phyloP scores from a whole-genome alignment of 2,888 invertebrate genomes.

The Thyatira batis region DNA sequence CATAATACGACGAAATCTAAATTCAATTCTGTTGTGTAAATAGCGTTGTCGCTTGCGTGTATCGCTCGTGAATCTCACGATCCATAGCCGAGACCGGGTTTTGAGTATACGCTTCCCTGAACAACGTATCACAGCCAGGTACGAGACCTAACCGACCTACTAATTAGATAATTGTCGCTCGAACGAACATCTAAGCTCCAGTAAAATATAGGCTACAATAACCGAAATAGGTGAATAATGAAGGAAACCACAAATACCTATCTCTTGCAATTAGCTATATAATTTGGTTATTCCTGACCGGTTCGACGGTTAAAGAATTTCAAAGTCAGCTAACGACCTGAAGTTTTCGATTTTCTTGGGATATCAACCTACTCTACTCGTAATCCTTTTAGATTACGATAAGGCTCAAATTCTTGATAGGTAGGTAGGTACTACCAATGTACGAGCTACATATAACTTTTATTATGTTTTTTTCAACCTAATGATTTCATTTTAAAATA shows the following conservation, averaged over 20 bases:
- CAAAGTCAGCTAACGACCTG: neutral
- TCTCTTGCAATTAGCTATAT: slow-evolving; percentile 1
- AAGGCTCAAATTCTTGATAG: too few species aligned
- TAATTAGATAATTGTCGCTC: slow-evolving; percentile 67
- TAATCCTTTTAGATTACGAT: too few species aligned
- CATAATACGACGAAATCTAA: neutral
- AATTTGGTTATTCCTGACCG: slow-evolving; percentile 4
- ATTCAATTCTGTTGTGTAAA: slow-evolving; percentile 1
- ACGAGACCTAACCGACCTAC: slow-evolving; percentile 59
- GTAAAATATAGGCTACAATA: slow-evolving; percentile 23
- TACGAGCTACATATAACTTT: too few species aligned
- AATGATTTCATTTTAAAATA: too few species aligned
- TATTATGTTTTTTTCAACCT: too few species aligned
- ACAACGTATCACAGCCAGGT: slow-evolving; percentile 52
- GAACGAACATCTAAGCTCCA: slow-evolving; percentile 58
- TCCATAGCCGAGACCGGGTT: slow-evolving; percentile 10
- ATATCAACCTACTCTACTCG: too few species aligned
- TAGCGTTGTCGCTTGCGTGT: slow-evolving; percentile 17
- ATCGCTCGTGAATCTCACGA: slow-evolving; percentile 16
- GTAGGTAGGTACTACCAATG: too few species aligned
- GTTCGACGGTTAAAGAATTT: neutral
- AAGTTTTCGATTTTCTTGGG: too few species aligned
- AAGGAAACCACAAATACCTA: slow-evolving; percentile 13
- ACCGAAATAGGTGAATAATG: slow-evolving; percentile 8
- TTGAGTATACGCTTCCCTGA: slow-evolving; percentile 54